phyloP scores from a whole-genome alignment of 2,888 invertebrate species.

The Beris morrisii region DNA sequence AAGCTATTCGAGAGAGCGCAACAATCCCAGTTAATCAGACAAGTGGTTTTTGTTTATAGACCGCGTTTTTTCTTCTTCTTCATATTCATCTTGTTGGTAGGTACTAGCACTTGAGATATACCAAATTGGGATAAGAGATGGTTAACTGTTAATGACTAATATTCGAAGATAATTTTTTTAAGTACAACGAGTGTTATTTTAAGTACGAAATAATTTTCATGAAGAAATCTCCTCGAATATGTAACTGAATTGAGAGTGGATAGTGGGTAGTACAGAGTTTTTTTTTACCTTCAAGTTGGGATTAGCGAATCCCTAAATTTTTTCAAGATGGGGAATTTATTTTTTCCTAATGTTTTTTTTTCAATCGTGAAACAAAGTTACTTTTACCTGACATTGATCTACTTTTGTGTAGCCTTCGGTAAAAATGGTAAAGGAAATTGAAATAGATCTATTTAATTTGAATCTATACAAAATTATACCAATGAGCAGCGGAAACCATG shows the following conservation, averaged over 20 bases:
- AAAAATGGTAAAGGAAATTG: no score
- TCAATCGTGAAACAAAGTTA: no score
- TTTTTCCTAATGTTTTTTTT: no score
- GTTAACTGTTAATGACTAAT: constrained; percentile 25
- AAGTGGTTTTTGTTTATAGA: neutral
- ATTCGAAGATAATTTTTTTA: constrained; percentile 26
- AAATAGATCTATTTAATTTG: no score
- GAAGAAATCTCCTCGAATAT: constrained; percentile 19
- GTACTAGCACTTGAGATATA: constrained; percentile 19
- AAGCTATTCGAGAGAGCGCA: neutral
- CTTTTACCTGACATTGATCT: no score
- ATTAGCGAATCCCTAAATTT: no score
- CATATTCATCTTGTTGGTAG: constrained; percentile 11
- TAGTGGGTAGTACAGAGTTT: neutral
- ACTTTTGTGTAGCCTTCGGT: no score
- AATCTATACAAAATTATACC: no score
- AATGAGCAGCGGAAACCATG: no score
- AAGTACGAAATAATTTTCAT: constrained; percentile 18
- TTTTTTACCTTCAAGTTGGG: no score
- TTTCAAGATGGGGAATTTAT: no score
- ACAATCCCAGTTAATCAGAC: constrained; percentile 26
- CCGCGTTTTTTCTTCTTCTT: constrained; percentile 4
- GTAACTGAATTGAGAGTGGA: constrained; percentile 10
- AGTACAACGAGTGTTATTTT: constrained; percentile 22
- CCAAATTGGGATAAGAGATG: constrained; percentile 18